phyloP scores from a whole-genome alignment of 2,888 invertebrate genomes.

The Erpobdella octoculata region DNA sequence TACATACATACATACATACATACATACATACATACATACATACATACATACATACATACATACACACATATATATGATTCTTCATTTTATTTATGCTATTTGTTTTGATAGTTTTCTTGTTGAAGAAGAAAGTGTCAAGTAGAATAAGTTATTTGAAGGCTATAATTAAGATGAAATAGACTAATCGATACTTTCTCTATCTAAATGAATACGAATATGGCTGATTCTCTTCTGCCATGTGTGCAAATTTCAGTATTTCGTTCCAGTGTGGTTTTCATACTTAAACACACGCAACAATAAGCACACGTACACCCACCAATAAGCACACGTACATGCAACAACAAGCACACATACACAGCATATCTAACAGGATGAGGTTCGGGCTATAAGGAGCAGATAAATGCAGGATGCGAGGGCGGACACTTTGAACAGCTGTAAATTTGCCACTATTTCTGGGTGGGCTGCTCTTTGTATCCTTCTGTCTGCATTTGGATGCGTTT shows the following conservation, averaged over 20 bases:
- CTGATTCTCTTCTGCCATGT: no score
- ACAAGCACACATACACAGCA: constrained; percentile 16
- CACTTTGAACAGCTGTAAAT: background rate
- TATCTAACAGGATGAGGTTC: background rate
- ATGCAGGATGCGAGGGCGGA: constrained; percentile 3
- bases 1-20: constrained; percentile 17
- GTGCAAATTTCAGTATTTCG: no score
- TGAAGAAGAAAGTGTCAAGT: no score
- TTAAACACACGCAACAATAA: no score
- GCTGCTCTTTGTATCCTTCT: background rate
- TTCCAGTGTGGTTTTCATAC: no score
- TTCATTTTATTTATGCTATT: no score
- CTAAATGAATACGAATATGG: no score
- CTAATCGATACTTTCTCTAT: no score
- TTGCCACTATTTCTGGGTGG: background rate
- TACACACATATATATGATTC: constrained; percentile 17
- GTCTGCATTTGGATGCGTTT: background rate
- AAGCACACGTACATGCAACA: constrained; percentile 7
- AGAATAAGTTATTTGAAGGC: no score
- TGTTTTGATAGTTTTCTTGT: no score
- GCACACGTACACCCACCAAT: constrained; percentile 17
- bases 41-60: constrained; percentile 13
- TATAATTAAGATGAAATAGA: no score
- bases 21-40: constrained; percentile 12
- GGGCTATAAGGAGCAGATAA: constrained; percentile 11